Percentiles rank a stretch among this genome's conserved stretches.
Conservation (phyloP, 2,888 invertebrate species). For the Ophion obscuratus region DNA sequence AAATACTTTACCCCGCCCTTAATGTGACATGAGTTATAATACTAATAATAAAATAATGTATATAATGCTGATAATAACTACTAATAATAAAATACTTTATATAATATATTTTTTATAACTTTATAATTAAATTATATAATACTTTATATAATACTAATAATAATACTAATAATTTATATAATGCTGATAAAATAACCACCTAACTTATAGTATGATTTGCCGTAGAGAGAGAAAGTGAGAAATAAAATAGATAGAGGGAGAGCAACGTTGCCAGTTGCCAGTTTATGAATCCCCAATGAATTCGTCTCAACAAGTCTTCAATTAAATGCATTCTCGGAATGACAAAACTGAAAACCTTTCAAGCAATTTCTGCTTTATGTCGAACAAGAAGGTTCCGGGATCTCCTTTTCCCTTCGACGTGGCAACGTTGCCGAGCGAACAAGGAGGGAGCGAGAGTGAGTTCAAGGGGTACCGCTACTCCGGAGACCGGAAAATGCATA, state of each 20-base stretch:
- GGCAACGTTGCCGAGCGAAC: not conserved
- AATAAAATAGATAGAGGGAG: not conserved
- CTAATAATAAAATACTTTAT: no score
- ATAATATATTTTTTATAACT: no score
- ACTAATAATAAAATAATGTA: no score
- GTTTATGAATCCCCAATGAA: constrained; percentile 7
- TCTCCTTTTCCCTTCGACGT: not conserved
- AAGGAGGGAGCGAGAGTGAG: not conserved
- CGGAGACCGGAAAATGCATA: not conserved
- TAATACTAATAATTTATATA: no score
- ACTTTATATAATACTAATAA: no score
- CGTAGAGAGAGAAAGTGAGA: not conserved
- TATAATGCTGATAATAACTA: no score
- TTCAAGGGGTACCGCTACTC: not conserved
- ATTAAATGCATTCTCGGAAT: constrained; percentile 21
- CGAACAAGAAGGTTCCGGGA: not conserved
- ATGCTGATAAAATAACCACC: no score
- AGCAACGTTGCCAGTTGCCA: not conserved
- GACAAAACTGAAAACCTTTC: not conserved
- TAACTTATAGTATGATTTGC: no score
- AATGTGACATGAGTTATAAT: no score
- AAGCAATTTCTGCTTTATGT: not conserved
- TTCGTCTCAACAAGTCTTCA: constrained; percentile 39
- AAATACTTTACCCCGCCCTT: no score
- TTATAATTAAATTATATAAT: no score